Conservation (phyloP, 2,113 vertebrate genomes). For the Rhizomys pruinosus region DNA sequence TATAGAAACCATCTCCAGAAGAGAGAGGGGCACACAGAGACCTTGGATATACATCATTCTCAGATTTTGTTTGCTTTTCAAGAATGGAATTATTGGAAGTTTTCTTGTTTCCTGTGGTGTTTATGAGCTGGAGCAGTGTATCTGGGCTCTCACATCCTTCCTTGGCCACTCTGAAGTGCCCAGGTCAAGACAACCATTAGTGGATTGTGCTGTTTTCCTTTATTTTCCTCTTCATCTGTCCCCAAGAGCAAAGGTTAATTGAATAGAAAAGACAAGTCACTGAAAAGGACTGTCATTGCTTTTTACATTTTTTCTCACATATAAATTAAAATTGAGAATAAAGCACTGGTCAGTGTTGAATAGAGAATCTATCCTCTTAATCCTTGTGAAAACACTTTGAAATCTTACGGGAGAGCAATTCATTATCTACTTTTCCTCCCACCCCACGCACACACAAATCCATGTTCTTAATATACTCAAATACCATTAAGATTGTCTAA, state of each 20-base stretch:
- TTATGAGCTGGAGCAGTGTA: constrained; percentile 75
- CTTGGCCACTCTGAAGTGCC: constrained; percentile 58
- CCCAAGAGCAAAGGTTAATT: constrained; percentile 66
- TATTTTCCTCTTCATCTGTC: background rate
- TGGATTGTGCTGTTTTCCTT: constrained; percentile 33
- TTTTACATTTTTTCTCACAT: constrained; percentile 67
- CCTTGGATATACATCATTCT: constrained; percentile 71
- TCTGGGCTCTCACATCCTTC: constrained; percentile 57
- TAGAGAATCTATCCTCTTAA: background rate
- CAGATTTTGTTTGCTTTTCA: constrained; percentile 85
- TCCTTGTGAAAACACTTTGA: constrained; percentile 43
- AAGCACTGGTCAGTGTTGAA: background rate
- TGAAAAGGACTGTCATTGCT: constrained; percentile 75
- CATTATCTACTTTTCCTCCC: constrained; percentile 35
- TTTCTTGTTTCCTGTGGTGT: constrained; percentile 75
- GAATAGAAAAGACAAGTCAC: constrained; percentile 79
- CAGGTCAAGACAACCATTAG: constrained; percentile 1
- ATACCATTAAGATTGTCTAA: background rate
- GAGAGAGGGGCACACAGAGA: constrained; percentile 58
- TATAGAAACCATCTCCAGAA: constrained; percentile 70
- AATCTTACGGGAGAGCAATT: constrained; percentile 34
- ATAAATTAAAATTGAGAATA: constrained; percentile 80
- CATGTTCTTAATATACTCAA: background rate
- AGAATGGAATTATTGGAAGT: constrained; percentile 75
- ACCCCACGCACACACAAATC: no score